A percentile compares a stretch with the other conserved stretches of the same genome.
phyloP scores from a whole-genome alignment of 2,797 vertebrate genomes.

The Eupleurogrammus muticus region DNA sequence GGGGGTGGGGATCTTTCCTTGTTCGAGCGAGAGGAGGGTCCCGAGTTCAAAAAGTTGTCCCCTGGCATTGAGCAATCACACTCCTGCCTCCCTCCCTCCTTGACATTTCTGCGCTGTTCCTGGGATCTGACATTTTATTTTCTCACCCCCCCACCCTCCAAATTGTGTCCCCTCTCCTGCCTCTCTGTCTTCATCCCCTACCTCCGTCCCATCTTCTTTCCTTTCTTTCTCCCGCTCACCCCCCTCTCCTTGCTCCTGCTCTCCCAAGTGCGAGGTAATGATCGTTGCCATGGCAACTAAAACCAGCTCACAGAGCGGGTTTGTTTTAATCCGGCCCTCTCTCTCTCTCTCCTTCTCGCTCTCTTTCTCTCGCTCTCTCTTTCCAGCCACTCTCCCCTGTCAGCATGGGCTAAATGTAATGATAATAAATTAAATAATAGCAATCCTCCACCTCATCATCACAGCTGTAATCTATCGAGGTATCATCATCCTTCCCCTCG shows the following conservation, averaged over 20 bases:
- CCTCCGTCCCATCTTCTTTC: conserved; percentile 65
- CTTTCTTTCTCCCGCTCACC: conserved; percentile 38
- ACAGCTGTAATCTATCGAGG: conserved; percentile 76
- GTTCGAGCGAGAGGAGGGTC: conserved; percentile 47
- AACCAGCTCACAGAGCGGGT: conserved; percentile 85
- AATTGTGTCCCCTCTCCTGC: conserved; percentile 43
- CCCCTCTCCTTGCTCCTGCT: conserved; percentile 79
- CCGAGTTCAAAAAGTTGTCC: conserved; percentile 72
- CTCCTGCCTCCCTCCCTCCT: conserved; percentile 20
- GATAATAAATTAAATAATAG: conserved; percentile 83
- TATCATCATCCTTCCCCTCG: conserved; percentile 67
- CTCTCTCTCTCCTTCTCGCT: conserved; percentile 50
- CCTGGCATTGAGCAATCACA: conserved; percentile 45
- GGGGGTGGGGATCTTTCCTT: conserved; percentile 39
- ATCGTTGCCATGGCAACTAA: conserved; percentile 89
- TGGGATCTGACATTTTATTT: conserved; percentile 69
- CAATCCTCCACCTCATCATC: conserved; percentile 76
- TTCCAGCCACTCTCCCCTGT: conserved; percentile 68
- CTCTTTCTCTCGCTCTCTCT: conserved; percentile 28
- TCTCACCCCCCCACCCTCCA: conserved; percentile 12
- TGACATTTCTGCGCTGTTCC: conserved; percentile 69
- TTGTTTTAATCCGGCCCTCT: conserved; percentile 86
- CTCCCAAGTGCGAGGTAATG: conserved; percentile 89
- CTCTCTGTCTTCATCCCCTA: conserved; percentile 62
- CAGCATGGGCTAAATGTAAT: conserved; percentile 78